phyloP scores from a whole-genome alignment of 2,797 vertebrate species.

The Ciconia nigra region DNA sequence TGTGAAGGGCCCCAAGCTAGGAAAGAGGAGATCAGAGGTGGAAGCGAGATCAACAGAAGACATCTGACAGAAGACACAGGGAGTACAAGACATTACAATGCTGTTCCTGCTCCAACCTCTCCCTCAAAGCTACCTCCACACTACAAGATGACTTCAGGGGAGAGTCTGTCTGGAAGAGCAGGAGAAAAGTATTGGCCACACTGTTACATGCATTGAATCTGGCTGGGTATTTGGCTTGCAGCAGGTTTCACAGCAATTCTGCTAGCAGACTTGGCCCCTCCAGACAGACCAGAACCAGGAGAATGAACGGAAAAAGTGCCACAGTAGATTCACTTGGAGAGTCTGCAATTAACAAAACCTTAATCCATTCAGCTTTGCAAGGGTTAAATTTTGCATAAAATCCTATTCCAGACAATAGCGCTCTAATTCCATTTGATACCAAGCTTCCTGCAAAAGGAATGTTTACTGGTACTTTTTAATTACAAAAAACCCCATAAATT shows the following conservation, averaged over 20 bases:
- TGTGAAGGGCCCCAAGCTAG: background rate
- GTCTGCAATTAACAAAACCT: background rate
- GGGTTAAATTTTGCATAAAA: slow-evolving; percentile 55
- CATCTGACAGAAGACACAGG: background rate
- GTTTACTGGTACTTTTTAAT: slow-evolving; percentile 75
- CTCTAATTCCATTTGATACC: slow-evolving; percentile 59
- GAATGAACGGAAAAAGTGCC: background rate
- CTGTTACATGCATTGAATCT: rapidly evolving
- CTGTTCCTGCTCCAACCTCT: background rate
- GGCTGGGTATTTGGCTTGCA: background rate
- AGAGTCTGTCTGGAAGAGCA: background rate
- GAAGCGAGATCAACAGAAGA: background rate
- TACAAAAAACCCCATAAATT: slow-evolving; percentile 67
- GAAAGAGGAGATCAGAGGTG: background rate
- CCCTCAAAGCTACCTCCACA: background rate
- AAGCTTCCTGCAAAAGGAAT: slow-evolving; percentile 66
- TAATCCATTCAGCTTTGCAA: background rate
- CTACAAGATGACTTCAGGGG: background rate
- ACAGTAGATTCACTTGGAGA: background rate
- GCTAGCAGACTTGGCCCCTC: background rate
- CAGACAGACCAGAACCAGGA: background rate
- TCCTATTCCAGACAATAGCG: slow-evolving; percentile 37
- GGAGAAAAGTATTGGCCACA: background rate
- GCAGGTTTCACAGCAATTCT: background rate
- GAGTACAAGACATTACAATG: background rate